Conservation (phyloP, 2,888 invertebrate species). For the Sussaba pulchella region DNA sequence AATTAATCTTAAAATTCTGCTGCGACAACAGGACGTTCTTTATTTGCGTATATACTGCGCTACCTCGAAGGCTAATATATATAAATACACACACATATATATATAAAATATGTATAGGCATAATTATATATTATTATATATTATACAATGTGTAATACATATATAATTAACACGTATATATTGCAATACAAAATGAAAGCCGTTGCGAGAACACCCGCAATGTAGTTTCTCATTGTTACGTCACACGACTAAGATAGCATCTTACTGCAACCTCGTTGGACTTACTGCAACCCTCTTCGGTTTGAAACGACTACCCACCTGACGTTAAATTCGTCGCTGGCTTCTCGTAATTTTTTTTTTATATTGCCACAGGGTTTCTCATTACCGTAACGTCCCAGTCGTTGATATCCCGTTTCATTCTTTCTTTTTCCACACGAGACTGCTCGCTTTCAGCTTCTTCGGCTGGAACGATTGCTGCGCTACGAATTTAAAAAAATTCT, state of each 20-base stretch:
- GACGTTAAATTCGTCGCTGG: background rate
- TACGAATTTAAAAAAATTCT: no score
- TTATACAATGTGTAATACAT: no score
- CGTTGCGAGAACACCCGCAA: conserved; percentile 75
- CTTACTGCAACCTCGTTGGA: no score
- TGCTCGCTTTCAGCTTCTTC: no score
- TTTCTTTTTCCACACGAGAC: background rate
- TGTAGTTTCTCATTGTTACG: conserved; percentile 82
- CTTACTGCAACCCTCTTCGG: background rate
- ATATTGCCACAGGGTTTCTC: background rate
- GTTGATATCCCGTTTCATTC: no score
- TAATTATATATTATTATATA: no score
- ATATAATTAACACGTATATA: no score
- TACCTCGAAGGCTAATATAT: no score
- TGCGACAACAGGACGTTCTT: conserved; percentile 32
- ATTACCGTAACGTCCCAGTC: background rate
- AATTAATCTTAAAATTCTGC: background rate
- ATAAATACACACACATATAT: no score
- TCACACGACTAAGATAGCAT: conserved; percentile 69
- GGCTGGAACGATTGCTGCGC: no score
- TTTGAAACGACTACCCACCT: conserved; percentile 62
- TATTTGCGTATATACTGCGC: conserved; percentile 2
- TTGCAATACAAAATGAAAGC: conserved; percentile 78
- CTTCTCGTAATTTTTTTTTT: conserved; percentile 17
- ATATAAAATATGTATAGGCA: no score